Conservation (phyloP, 2,797 vertebrate species). For the Mormyrus hasselquistii region DNA sequence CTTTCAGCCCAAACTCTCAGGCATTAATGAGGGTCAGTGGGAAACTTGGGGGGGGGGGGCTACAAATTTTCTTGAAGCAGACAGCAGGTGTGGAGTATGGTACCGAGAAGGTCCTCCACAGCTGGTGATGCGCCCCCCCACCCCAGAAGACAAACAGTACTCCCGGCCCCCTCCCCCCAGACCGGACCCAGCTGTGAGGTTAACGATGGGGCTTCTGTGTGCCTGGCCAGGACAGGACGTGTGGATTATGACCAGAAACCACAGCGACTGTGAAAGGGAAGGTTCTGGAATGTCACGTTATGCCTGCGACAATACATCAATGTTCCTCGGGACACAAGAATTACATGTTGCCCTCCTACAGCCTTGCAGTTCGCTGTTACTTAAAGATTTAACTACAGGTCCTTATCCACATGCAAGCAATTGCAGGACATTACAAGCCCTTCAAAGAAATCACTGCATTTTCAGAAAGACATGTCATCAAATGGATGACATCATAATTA, state of each 20-base stretch:
- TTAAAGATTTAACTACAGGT: background rate
- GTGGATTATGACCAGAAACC: background rate
- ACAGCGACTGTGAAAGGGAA: background rate
- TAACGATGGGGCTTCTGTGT: background rate
- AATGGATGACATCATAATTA: background rate
- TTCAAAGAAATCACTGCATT: background rate
- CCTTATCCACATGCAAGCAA: background rate
- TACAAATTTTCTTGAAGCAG: background rate
- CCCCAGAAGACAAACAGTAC: background rate
- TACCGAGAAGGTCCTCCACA: background rate
- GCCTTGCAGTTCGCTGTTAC: background rate
- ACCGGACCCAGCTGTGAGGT: slow-evolving; percentile 2
- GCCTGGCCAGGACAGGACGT: background rate
- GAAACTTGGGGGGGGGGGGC: background rate
- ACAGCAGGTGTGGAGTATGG: slow-evolving; percentile 1
- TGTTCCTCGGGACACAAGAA: background rate
- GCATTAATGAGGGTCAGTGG: background rate
- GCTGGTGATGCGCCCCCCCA: slow-evolving; percentile 4
- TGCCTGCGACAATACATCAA: background rate
- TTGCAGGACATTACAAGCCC: background rate
- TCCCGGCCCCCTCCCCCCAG: background rate
- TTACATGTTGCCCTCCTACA: background rate
- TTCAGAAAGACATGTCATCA: background rate
- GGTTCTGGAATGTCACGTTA: background rate
- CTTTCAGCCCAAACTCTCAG: background rate